phyloP scores from a whole-genome alignment of 2,797 vertebrate genomes.

The Cephalopachus bancanus region DNA sequence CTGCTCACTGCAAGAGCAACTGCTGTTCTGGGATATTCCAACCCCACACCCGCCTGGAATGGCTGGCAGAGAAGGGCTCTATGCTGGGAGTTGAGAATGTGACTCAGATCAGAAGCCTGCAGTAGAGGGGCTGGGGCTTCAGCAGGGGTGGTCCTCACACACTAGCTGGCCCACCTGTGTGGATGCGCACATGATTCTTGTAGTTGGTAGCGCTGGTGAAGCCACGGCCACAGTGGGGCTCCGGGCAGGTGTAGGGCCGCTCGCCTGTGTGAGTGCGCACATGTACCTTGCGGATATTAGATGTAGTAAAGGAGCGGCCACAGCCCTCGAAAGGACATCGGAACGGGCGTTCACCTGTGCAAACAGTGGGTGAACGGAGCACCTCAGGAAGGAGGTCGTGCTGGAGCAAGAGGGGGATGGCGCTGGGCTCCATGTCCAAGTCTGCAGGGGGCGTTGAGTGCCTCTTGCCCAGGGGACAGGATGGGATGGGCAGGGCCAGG shows the following conservation, averaged over 20 bases:
- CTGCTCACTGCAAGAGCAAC: background rate
- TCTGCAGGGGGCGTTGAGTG: background rate
- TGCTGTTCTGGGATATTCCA: background rate
- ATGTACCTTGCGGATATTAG: constrained; percentile 93
- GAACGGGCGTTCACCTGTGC: constrained; percentile 91
- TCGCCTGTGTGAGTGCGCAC: constrained; percentile 92
- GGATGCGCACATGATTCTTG: constrained; percentile 94
- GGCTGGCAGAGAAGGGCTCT: background rate
- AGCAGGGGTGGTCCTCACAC: background rate
- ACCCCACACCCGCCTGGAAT: background rate
- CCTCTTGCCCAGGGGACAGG: background rate
- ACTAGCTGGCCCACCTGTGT: constrained; percentile 88
- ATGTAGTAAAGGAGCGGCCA: constrained; percentile 92
- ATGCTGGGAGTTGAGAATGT: background rate
- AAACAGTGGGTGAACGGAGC: background rate
- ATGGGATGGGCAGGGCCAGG: background rate
- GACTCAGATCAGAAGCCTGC: background rate
- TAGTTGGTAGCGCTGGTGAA: constrained; percentile 93
- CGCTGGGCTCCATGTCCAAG: background rate
- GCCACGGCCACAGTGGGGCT: constrained; percentile 90
- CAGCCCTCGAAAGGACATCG: constrained; percentile 92
- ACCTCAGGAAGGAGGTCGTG: background rate
- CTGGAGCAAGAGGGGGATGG: background rate
- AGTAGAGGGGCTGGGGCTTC: background rate
- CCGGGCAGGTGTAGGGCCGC: constrained; percentile 90